Percentiles rank a stretch among this genome's conserved stretches.
These are phyloP conservation scores for Heliconius eleuchia DNA, from an alignment of 1,140 invertebrate genomes.

Conservation along the genomic window DNA sequence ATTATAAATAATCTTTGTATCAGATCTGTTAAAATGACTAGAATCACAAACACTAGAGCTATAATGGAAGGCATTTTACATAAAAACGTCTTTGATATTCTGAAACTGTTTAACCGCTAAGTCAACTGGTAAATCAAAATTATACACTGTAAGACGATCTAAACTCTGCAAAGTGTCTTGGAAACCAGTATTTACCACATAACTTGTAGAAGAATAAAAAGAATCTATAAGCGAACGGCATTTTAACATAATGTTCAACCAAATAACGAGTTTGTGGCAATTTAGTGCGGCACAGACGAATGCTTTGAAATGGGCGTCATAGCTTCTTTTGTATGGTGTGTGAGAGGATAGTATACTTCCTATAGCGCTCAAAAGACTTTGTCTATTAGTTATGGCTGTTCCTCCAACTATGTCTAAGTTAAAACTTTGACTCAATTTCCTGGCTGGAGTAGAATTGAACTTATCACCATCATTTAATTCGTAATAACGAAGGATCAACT, in stretches of 20 bases:
- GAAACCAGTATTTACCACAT: slow-evolving; percentile 97
- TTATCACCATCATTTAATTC: slow-evolving; percentile 81
- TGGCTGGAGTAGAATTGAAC: slow-evolving; percentile 96
- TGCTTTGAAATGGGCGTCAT: slow-evolving; percentile 98
- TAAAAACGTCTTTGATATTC: slow-evolving; percentile 98
- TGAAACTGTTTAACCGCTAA: slow-evolving; percentile 97
- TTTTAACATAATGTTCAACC: slow-evolving; percentile 96
- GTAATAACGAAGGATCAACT: slow-evolving; percentile 72
- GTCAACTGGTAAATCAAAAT: slow-evolving; percentile 97
- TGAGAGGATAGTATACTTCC: slow-evolving; percentile 96
- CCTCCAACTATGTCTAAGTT: slow-evolving; percentile 96
- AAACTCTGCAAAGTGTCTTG: slow-evolving; percentile 96
- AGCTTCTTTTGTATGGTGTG: slow-evolving; percentile 94
- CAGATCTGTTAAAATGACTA: slow-evolving; percentile 12
- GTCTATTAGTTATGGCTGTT: slow-evolving; percentile 93
- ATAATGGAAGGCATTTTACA: slow-evolving; percentile 73
- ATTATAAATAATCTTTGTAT: slow-evolving; percentile 11
- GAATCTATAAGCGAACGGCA: slow-evolving; percentile 93
- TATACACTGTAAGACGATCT: slow-evolving; percentile 91
- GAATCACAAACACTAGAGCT: not conserved
- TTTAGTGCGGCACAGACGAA: slow-evolving; percentile 98
- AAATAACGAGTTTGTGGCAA: slow-evolving; percentile 93
- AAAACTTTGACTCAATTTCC: slow-evolving; percentile 98
- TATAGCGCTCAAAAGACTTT: slow-evolving; percentile 94
- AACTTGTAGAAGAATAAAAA: slow-evolving; percentile 97